Conservation (phyloP, 2,888 invertebrate genomes). For the Heliconius sara region DNA sequence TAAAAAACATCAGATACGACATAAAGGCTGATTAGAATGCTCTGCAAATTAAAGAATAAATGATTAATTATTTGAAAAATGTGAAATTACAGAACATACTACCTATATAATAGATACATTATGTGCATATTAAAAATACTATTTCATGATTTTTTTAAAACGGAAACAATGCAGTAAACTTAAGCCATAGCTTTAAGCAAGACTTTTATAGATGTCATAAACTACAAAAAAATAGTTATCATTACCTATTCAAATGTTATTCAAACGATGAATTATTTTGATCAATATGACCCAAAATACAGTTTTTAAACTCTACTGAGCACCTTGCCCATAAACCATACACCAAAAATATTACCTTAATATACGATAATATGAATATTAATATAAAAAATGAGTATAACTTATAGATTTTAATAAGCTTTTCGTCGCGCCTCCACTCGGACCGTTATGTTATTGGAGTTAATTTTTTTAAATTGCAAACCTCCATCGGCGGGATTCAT, state of each 20-base stretch:
- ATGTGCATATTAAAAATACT: too few relatives aligned
- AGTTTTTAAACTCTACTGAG: not conserved
- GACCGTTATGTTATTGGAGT: constrained; percentile 21
- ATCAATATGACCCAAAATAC: not conserved
- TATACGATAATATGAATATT: constrained; percentile 22
- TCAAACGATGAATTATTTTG: not conserved
- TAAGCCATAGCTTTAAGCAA: not conserved
- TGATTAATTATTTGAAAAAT: not conserved
- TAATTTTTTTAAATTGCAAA: constrained; percentile 29
- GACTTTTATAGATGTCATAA: not conserved
- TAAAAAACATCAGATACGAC: constrained; percentile 36
- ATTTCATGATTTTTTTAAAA: too few relatives aligned
- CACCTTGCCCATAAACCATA: not conserved
- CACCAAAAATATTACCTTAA: constrained; percentile 9
- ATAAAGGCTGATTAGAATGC: constrained; percentile 26
- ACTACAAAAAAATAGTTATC: not conserved
- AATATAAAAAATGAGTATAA: constrained; percentile 21
- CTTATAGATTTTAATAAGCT: constrained; percentile 28
- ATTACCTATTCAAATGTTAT: not conserved
- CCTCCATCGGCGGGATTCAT: constrained; percentile 37
- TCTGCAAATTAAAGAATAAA: constrained; percentile 24
- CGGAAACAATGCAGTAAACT: not conserved
- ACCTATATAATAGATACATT: too few relatives aligned
- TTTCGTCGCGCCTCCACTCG: constrained; percentile 21
- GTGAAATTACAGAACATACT: too few relatives aligned